Base-by-base conservation (phyloP, 2,797 vertebrate genomes). In the Rhodeus uyekii region DNA sequence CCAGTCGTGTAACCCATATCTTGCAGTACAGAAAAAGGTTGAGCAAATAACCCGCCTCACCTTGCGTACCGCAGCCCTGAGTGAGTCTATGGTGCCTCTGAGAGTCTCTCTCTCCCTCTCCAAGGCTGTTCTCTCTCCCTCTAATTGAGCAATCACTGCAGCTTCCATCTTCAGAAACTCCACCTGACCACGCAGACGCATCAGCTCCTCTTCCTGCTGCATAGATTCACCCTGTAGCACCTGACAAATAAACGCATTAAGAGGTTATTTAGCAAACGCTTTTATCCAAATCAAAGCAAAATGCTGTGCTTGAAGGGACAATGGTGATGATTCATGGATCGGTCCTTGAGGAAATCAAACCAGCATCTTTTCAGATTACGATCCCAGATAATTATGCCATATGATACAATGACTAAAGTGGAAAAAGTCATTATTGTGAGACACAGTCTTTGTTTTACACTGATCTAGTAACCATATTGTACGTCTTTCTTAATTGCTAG, bases 131-230 rank as follows among this genome's bases (percentile, higher is more conserved):
- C 93, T 89, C 87, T 95, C 95, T 10, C 91, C 92, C 85, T 95
- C 94, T 88, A 96, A 91, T 78, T 93, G 92, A 80, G 93, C 91
- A 38, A 95, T 93, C 88, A 94, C 91, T 2, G 91, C 90, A 42
- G 91, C 92, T 86, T 95, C 94, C 91, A 95, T 93, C 87, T 92
- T 89, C 84, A 94, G 93, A 39, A 95, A 91, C 88, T 94, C 94
- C 0, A 78, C 84, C 83, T 94, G 93, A 88, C 93, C 93, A 34
- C 93, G 92, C 69, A 95, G 89, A 75, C 91, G 92, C 55, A 92
- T 93, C 84, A 95, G 89, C 87, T 96, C 95, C 88, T 95, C 94
- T 82, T 95, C 94, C 90, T 91, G 87, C 50, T 79, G 88, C 88
- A 92, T 89, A 60, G 88, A 84, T 55, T 95, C 94, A 1, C 89